Percentiles rank a stretch among this genome's conserved stretches.
These are phyloP conservation scores for Rhagoletis pomonella DNA, from an alignment of 1,140 invertebrate species.

Conservation along the genomic window DNA sequence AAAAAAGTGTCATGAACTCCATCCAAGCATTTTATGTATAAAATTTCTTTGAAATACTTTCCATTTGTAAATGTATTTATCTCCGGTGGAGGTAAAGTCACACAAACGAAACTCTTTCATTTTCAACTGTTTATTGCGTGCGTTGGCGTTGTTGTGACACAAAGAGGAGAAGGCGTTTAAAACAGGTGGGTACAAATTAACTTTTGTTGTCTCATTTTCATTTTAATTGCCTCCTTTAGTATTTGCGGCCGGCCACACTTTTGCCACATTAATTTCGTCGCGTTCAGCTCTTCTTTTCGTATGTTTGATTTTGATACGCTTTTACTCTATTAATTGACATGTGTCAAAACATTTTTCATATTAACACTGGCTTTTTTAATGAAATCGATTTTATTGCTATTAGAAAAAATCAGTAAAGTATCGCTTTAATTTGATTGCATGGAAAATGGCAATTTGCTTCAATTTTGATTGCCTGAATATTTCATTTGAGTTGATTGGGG, in stretches of 20 bases:
- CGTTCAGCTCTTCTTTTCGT: not conserved
- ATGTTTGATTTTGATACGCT: not conserved
- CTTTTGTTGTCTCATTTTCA: conserved; percentile 36
- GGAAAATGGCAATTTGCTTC: conserved; percentile 22
- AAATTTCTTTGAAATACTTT: too few relatives aligned
- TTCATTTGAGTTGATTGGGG: not conserved
- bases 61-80: not conserved
- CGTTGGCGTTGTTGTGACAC: not conserved
- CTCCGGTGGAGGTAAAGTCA: too few relatives aligned
- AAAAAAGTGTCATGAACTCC: not conserved
- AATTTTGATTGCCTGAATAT: not conserved
- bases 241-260: not conserved
- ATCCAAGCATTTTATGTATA: not conserved
- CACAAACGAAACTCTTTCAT: not conserved
- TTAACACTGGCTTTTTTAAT: conserved; percentile 5
- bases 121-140: not conserved
- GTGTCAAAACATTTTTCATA: conserved; percentile 41
- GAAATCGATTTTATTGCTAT: too few relatives aligned
- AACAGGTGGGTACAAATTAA: conserved; percentile 17
- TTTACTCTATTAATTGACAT: conserved; percentile 31
- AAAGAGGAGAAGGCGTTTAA: not conserved
- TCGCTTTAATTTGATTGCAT: not conserved
- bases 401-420: not conserved
- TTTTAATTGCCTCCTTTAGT: conserved; percentile 34
- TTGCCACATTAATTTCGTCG: not conserved